Percentiles rank a stretch among this genome's conserved stretches.
phyloP scores from a whole-genome alignment of 92 coral and sea anemone genomes.

The Ricordea florida region DNA sequence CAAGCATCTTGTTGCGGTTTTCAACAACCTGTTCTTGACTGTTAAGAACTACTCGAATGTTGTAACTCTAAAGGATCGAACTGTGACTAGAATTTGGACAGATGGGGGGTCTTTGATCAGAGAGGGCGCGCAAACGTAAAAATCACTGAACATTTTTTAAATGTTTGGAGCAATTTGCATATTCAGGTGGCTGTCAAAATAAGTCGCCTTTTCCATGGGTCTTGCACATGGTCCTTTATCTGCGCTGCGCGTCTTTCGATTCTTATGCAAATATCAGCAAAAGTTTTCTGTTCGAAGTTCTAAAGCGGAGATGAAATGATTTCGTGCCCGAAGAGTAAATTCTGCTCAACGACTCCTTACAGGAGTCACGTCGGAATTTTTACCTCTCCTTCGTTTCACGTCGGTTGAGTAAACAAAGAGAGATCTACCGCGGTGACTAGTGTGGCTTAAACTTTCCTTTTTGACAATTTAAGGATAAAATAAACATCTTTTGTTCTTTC shows the following conservation, averaged over 20 bases:
- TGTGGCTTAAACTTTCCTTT: neutral
- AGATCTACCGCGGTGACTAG: neutral
- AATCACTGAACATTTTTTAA: constrained; percentile 63
- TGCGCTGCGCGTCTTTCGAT: constrained; percentile 54
- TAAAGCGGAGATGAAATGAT: neutral
- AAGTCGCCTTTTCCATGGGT: constrained; percentile 76
- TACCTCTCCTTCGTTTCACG: neutral
- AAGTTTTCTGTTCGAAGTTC: neutral
- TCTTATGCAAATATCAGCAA: constrained; percentile 62
- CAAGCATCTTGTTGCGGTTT: constrained; percentile 41
- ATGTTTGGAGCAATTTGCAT: constrained; percentile 91
- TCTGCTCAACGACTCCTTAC: neutral
- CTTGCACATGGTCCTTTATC: constrained; percentile 82
- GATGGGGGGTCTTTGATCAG: constrained; percentile 8
- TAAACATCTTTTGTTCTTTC: constrained; percentile 41
- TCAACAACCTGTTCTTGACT: constrained; percentile 19
- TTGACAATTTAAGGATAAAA: constrained; percentile 21
- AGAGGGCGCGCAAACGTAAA: constrained; percentile 11
- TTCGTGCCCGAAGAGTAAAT: constrained; percentile 26
- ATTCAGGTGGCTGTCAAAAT: constrained; percentile 67
- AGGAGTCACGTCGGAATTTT: neutral
- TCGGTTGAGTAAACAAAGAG: neutral
- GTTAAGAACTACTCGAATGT: constrained; percentile 4
- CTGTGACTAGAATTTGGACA: neutral
- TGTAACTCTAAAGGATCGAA: constrained; percentile 13